These are phyloP conservation scores for Ischnus inquisitorius DNA, from an alignment of 2,888 invertebrate genomes.

Conservation along the genomic window DNA sequence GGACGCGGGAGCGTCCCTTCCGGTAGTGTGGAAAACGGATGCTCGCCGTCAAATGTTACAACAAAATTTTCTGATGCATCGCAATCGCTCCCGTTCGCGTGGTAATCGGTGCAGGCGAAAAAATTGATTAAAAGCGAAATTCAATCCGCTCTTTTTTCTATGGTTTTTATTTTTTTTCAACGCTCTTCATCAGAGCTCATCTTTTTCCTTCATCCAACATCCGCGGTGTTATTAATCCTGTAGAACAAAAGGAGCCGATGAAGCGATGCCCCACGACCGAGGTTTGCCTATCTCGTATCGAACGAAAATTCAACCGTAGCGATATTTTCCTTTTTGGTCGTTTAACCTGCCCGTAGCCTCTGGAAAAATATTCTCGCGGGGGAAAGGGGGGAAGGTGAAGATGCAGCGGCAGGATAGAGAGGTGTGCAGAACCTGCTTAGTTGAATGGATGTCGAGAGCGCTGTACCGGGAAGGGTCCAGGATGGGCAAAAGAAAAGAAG, in stretches of 20 bases:
- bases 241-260: slow-evolving; percentile 7
- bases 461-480: slow-evolving; percentile 19
- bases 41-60: slow-evolving; percentile 69
- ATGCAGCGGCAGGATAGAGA: slow-evolving; percentile 11
- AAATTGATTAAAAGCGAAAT: neutral
- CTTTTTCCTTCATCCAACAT: slow-evolving; percentile 28
- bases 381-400: slow-evolving; percentile 21
- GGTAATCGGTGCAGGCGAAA: neutral
- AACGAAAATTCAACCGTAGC: slow-evolving; percentile 60
- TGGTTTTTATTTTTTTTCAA: neutral
- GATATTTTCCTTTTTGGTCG: slow-evolving; percentile 49
- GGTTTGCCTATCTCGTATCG: slow-evolving; percentile 36
- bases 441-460: slow-evolving; percentile 35
- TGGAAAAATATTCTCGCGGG: slow-evolving; percentile 44
- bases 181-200: slow-evolving; percentile 19
- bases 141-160: neutral
- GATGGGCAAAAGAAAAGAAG: slow-evolving; percentile 31
- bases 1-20: slow-evolving; percentile 83
- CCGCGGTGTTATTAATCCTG: slow-evolving; percentile 47
- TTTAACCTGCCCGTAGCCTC: slow-evolving; percentile 43
- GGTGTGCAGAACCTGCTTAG: slow-evolving; percentile 29
- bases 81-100: neutral
- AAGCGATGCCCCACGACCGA: slow-evolving; percentile 22
- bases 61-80: slow-evolving; percentile 25
- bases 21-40: slow-evolving; percentile 80